Conservation (phyloP, 2,797 vertebrate species). For the Aselliscus stoliczkanus region DNA sequence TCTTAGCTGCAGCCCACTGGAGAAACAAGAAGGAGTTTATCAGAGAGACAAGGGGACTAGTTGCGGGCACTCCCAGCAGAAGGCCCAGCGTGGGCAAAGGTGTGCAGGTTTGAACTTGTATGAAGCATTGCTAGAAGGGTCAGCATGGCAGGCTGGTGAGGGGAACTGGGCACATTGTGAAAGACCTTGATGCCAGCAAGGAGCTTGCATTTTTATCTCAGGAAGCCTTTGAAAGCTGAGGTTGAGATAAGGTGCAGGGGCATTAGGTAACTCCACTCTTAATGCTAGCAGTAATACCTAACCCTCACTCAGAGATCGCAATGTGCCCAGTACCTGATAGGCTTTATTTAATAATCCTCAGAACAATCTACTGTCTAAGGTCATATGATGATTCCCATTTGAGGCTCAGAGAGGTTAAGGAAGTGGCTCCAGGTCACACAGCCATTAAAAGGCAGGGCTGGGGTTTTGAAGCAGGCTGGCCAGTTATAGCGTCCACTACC, state of each 20-base stretch:
- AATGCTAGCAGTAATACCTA: background rate
- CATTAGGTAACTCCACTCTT: background rate
- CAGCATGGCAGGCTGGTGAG: background rate
- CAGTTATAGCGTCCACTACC: background rate
- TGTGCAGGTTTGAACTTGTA: background rate
- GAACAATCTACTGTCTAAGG: background rate
- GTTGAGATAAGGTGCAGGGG: background rate
- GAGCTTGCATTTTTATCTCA: background rate
- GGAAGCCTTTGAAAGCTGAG: background rate
- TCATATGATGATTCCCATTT: background rate
- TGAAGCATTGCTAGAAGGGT: background rate
- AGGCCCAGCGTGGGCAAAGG: background rate
- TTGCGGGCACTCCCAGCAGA: background rate
- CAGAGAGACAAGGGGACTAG: background rate
- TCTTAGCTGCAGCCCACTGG: background rate
- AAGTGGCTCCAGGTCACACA: background rate
- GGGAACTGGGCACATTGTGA: accelerated
- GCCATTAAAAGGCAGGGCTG: background rate
- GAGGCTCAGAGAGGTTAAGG: slow-evolving; percentile 4
- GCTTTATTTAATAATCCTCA: background rate
- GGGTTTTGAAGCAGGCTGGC: background rate
- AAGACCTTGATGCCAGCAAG: background rate
- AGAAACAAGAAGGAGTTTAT: too few relatives aligned
- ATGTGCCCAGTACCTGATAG: accelerated
- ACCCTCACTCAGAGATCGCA: background rate